Conservation (phyloP, 2,888 invertebrate species). For the Eumerus sabulonum region DNA sequence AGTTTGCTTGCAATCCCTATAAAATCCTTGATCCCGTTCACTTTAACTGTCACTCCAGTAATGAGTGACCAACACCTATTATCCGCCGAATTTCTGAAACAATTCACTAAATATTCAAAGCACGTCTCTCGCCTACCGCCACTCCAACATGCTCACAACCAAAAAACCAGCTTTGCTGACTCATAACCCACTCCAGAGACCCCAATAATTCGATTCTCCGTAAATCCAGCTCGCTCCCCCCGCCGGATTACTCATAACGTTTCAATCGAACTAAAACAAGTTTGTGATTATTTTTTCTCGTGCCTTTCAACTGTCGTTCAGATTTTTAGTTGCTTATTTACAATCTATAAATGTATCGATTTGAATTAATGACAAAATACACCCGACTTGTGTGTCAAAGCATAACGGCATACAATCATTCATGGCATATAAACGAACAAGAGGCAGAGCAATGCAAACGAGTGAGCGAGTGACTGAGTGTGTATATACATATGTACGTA, state of each 20-base stretch:
- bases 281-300: no score
- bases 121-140: no score
- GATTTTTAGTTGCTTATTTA: slow-evolving; percentile 24
- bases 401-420: slow-evolving; percentile 14
- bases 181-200: slow-evolving; percentile 53
- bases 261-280: slow-evolving; percentile 59
- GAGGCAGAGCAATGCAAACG: slow-evolving; percentile 9
- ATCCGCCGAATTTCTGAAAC: no score
- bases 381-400: slow-evolving; percentile 39
- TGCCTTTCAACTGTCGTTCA: neutral
- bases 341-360: slow-evolving; percentile 36
- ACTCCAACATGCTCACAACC: slow-evolving; percentile 1
- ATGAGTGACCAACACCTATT: no score
- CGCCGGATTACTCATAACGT: slow-evolving; percentile 53
- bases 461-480: slow-evolving; percentile 45
- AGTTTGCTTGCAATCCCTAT: no score
- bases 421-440: neutral
- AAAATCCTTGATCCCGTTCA: no score
- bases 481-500: slow-evolving; percentile 21
- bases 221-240: neutral
- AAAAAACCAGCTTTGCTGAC: slow-evolving; percentile 29
- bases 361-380: slow-evolving; percentile 51
- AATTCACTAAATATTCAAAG: no score
- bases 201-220: slow-evolving; percentile 32
- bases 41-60: no score